Base-by-base conservation (phyloP, 2,888 invertebrate species). In the Antheraea assamensis region DNA sequence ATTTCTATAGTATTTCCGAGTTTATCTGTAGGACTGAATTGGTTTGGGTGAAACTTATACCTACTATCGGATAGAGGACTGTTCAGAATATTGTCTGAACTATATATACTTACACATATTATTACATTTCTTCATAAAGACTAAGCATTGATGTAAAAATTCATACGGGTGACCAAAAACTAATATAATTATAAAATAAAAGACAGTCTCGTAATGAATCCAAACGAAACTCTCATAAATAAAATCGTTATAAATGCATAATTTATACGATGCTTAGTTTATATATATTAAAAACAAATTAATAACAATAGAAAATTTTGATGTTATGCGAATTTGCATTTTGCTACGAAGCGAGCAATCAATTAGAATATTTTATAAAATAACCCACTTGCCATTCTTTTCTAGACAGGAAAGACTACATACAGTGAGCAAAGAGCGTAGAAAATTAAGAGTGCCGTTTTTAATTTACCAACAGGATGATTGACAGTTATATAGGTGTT, bases 401-500 rank as follows among this genome's bases (percentile, higher is more conserved):
- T 58, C 8, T 7, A 1, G 1, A 13, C 8, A 58, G 24, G 24
- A 58, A 24, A 58, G 58, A 58, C 24, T 58, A 24, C 13, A 58
- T 42, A 42, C 42, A 42, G 58, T 24, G 58, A 24, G 58, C 24
- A 24, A 24, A 24, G 10, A 24, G n/a, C 13, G 3, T 72, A 19
- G 19, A 42, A 42, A n/a, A 61, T 19, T 61, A 42, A 27, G 8
- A 52, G 21, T 27, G 58, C 72, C 27, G 24, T 35, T 49, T 52
- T 31, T 55, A 31, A 55, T 47, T 31, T 30, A 52, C 17, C 8
- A 71, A 66, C 74, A 49, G 66, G 64, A 64, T 47, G 55, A 71
- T 19, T 55, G n/a, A 73, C 73, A 71, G 71, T 73, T 73, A 73
- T 10, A 24, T 58, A 58, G 5, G 58, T 24, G 7, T 58, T 64